phyloP scores from a whole-genome alignment of 2,888 invertebrate genomes.

The Galeopsomyia nigrocyanea region DNA sequence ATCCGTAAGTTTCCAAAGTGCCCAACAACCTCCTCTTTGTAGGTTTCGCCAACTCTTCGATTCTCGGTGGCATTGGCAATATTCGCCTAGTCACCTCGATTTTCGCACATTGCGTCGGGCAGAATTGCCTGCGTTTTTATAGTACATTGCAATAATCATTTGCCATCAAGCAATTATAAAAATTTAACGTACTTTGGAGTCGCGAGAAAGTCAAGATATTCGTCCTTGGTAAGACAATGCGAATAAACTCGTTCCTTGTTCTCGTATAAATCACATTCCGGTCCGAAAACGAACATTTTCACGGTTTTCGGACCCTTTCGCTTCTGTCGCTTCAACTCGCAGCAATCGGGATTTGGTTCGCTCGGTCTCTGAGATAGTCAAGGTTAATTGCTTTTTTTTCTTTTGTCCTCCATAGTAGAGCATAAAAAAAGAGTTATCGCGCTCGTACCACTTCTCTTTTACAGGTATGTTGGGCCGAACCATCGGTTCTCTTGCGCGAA shows the following conservation, averaged over 20 bases:
- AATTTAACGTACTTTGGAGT: conserved; percentile 54
- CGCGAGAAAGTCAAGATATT: conserved; percentile 58
- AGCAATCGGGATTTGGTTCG: conserved; percentile 23
- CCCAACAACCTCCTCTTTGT: conserved; percentile 54
- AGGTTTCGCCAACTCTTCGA: conserved; percentile 60
- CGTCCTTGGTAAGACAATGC: conserved; percentile 57
- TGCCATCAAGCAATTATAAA: not conserved
- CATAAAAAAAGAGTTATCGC: not conserved
- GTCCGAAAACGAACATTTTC: conserved; percentile 52
- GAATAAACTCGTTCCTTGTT: conserved; percentile 38
- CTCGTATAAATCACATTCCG: no score
- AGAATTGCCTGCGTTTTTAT: conserved; percentile 52
- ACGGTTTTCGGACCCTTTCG: conserved; percentile 39
- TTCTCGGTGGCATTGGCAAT: conserved; percentile 53
- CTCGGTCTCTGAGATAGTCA: not conserved
- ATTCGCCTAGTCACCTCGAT: conserved; percentile 48
- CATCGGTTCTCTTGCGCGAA: conserved; percentile 43
- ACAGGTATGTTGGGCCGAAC: conserved; percentile 9
- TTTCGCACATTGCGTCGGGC: conserved; percentile 51
- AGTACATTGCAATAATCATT: not conserved
- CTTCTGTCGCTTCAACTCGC: conserved; percentile 17
- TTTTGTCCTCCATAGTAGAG: no score
- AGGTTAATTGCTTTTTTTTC: not conserved
- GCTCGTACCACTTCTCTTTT: conserved; percentile 28
- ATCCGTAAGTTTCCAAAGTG: conserved; percentile 55